Evolutionary conservation across 2,113 vertebrate species (phyloP).

Genomic region (Cottus gobio): DNA sequence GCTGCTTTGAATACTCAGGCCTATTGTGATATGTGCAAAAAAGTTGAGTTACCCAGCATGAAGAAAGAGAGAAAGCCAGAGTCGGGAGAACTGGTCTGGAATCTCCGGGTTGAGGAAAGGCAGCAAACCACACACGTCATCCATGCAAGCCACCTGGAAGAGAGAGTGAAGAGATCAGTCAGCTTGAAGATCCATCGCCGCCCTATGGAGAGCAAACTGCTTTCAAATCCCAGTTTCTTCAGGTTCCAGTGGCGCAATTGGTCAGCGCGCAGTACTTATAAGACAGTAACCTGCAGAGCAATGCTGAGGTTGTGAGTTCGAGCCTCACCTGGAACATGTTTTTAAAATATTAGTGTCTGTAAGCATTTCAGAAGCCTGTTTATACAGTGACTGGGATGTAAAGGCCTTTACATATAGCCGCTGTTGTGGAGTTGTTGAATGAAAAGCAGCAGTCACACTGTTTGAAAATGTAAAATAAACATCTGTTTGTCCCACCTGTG

Average conservation of each 20-base stretch:
- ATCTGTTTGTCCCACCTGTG: conserved; percentile 86
- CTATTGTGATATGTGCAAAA: not conserved
- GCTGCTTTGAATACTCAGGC: not conserved
- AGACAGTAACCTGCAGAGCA: conserved; percentile 41
- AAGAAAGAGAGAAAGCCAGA: conserved; percentile 97
- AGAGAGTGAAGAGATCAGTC: not conserved
- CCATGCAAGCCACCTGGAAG: conserved; percentile 96
- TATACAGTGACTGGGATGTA: not conserved
- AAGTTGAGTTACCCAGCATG: conserved; percentile 90
- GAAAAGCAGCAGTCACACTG: not conserved
- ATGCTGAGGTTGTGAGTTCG: conserved; percentile 65
- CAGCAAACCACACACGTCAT: conserved; percentile 95
- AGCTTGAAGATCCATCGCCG: conserved; percentile 17
- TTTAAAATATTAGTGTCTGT: not conserved
- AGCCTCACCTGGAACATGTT: conserved; percentile 57
- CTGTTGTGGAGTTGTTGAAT: not conserved
- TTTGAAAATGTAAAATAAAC: not conserved
- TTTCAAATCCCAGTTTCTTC: accelerated
- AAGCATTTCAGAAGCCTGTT: not conserved
- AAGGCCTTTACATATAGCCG: not conserved
- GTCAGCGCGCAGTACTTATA: conserved; percentile 61
- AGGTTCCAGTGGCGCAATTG: conserved; percentile 51
- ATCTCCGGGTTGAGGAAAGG: conserved; percentile 96
- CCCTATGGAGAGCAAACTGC: conserved; percentile 19
- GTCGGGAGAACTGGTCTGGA: conserved; percentile 98